Evolutionary conservation across 30 jellyfish, hydroid and myxozoan species (phyloP), one percentile per base, ranked within the genome.

Genomic region (Cassiopea xamachana): DNA sequence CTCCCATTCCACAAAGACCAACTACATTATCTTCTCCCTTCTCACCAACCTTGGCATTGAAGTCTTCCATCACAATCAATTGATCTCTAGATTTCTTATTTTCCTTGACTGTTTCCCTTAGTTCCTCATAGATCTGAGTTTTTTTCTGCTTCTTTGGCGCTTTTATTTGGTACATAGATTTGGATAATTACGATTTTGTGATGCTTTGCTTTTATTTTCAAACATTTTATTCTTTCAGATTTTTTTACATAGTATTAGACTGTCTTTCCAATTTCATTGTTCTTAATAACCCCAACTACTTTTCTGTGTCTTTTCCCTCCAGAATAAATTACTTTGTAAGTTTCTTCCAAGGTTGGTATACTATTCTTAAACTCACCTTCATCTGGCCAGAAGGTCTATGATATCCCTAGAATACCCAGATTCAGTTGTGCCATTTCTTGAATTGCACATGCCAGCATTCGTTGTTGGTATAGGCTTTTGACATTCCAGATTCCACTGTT

Each of bases 401-500:
- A 43, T 16, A 78, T 6, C 43, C 75, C 87, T 51, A 78, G 48
- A 43, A 45, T 74, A 19, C 39, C 83, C 58, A 75, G 46, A 27
- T 75, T 48, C 84, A 75, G 7, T 75, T 48, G 7, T 14, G 27
- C 64, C 84, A 75, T 46, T 78, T 78, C 75, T 51, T 78, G 47
- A 46, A 19, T n/a, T n/a, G 13, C 74, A 19, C 43, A 39, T 48
- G 47, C 43, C 47, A 13, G 74, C 75, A 44, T 78, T 48, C 75
- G 79, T n/a, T 49, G 75, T 48, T 48, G 75, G 6, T 46, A 78
- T 8, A 46, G 55, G 8, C 74, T 46, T 78, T 78, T 78, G 43
- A 78, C 87, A 78, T 78, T 78, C 87, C 87, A 48, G 46, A 78
- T 78, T 48, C 49, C 47, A 19, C 46, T 78, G 47, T 78, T 78